phyloP scores from a whole-genome alignment of 2,888 invertebrate species.

The Nineta flava region DNA sequence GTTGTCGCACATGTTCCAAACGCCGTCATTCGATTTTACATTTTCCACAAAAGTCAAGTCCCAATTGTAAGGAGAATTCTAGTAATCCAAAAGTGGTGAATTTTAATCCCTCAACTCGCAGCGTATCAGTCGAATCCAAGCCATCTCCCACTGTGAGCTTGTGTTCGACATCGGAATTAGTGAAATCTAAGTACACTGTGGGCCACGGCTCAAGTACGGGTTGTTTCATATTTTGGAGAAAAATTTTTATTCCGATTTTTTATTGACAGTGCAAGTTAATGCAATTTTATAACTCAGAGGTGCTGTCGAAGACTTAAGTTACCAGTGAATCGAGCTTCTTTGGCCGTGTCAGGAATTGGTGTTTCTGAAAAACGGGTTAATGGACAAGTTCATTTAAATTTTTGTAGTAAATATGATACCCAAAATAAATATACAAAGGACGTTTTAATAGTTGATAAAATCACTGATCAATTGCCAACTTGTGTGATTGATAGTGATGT shows the following conservation, averaged over 20 bases:
- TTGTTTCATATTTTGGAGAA: neutral
- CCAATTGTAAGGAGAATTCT: neutral
- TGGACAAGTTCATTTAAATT: neutral
- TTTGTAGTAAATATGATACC: neutral
- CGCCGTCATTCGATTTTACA: neutral
- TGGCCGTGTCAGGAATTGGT: neutral
- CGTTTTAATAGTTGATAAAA: neutral
- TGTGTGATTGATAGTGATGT: too few relatives aligned
- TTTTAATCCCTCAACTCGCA: neutral
- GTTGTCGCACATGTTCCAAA: too few relatives aligned
- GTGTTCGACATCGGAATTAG: constrained; percentile 2
- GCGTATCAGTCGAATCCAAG: neutral
- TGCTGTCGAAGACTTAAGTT: too few relatives aligned
- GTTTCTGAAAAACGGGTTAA: neutral
- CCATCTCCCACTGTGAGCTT: neutral
- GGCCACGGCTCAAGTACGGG: neutral
- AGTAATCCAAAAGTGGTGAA: neutral
- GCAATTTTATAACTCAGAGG: neutral
- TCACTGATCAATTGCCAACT: too few relatives aligned
- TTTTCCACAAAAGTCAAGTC: neutral
- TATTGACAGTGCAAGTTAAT: constrained; percentile 1
- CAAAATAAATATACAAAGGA: neutral
- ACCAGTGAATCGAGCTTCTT: neutral
- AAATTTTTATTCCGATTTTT: neutral
- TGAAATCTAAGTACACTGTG: neutral